phyloP scores from a whole-genome alignment of 2,797 vertebrate species.

The Acestrorhynchus altus region DNA sequence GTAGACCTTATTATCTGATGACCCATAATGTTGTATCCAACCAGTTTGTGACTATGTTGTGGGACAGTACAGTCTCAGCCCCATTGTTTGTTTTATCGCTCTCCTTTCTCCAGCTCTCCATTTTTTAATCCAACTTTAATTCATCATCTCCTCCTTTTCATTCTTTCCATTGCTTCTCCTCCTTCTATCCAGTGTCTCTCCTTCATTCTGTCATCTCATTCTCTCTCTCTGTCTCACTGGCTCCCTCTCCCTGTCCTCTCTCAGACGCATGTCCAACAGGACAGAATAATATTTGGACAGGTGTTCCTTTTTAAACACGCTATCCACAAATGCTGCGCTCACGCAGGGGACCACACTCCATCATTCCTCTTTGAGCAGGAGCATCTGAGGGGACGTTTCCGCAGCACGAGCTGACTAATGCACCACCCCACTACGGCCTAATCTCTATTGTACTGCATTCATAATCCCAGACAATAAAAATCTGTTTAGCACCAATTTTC shows the following conservation, averaged over 20 bases:
- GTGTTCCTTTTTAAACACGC: slow-evolving; percentile 75
- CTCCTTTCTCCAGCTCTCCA: slow-evolving; percentile 25
- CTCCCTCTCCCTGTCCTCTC: slow-evolving; percentile 55
- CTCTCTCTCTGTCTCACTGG: slow-evolving; percentile 49
- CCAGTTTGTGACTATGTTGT: background rate
- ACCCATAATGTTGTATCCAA: background rate
- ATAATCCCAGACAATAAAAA: slow-evolving; percentile 83
- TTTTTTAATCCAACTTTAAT: slow-evolving; percentile 41
- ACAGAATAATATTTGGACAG: slow-evolving; percentile 83
- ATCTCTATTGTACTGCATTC: slow-evolving; percentile 63
- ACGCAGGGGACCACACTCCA: slow-evolving; percentile 56
- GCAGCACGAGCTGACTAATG: slow-evolving; percentile 47
- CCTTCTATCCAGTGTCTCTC: slow-evolving; percentile 51
- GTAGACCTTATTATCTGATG: background rate
- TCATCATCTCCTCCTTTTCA: slow-evolving; percentile 44
- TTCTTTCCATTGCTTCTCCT: slow-evolving; percentile 55
- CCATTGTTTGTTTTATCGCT: slow-evolving; percentile 14
- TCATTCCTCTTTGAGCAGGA: slow-evolving; percentile 64
- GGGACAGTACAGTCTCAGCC: background rate
- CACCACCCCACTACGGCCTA: slow-evolving; percentile 46
- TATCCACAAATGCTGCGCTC: slow-evolving; percentile 55
- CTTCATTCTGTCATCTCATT: slow-evolving; percentile 61
- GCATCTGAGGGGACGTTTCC: slow-evolving; percentile 53
- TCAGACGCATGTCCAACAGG: slow-evolving; percentile 66
- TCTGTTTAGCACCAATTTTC: slow-evolving; percentile 83